Percentiles rank a stretch among this genome's conserved stretches.
phyloP scores from a whole-genome alignment of 2,113 vertebrate genomes.

The Myodes glareolus region DNA sequence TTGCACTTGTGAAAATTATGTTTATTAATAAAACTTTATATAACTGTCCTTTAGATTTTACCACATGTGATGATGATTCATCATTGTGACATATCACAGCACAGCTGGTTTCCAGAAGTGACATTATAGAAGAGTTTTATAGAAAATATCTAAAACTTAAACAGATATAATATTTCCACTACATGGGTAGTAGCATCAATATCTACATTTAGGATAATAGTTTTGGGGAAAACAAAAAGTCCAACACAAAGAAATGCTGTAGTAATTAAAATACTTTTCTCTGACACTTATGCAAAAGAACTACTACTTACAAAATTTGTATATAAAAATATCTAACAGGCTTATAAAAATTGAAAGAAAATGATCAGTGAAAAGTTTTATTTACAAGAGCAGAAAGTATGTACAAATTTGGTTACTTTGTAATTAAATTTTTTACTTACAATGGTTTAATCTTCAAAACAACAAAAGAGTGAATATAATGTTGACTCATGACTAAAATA shows the following conservation, averaged over 20 bases:
- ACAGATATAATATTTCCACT: slow-evolving; percentile 18
- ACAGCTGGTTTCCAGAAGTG: slow-evolving; percentile 78
- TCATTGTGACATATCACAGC: slow-evolving; percentile 74
- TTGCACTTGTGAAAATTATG: slow-evolving; percentile 68
- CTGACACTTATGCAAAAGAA: neutral
- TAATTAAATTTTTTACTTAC: slow-evolving; percentile 1
- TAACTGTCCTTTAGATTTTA: slow-evolving; percentile 78
- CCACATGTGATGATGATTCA: slow-evolving; percentile 74
- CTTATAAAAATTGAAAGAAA: neutral
- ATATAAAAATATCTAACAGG: neutral
- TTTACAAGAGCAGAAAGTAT: neutral
- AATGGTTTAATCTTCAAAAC: neutral
- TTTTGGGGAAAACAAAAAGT: neutral
- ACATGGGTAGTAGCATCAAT: neutral
- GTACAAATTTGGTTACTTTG: neutral
- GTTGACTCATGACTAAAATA: neutral
- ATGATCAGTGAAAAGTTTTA: neutral
- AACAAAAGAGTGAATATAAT: neutral
- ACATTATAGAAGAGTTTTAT: slow-evolving; percentile 78
- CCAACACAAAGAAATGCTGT: neutral
- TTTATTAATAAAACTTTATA: slow-evolving; percentile 75
- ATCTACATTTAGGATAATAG: slow-evolving; percentile 60
- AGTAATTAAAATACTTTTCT: slow-evolving; percentile 39
- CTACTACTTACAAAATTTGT: neutral
- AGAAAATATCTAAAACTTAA: slow-evolving; percentile 73